Evolutionary conservation across 1,140 invertebrate genomes (phyloP).

Genomic region (Neuroterus valhalla): DNA sequence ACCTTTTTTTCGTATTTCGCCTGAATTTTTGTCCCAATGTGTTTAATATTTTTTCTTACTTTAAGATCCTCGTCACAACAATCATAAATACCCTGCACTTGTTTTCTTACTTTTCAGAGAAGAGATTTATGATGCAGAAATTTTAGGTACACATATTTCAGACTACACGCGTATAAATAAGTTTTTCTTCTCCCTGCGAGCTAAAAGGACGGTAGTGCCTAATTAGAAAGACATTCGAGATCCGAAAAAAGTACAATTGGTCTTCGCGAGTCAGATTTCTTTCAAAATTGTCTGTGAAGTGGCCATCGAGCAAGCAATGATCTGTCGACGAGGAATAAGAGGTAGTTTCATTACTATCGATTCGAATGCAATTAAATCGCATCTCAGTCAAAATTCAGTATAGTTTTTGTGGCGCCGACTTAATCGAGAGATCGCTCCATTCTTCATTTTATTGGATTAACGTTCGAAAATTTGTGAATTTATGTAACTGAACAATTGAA

Average conservation of each 20-base stretch:
- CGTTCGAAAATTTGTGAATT: not conserved
- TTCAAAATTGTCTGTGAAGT: not conserved
- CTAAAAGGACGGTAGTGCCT: constrained; percentile 56
- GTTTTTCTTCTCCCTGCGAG: constrained; percentile 22
- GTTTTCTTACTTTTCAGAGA: not conserved
- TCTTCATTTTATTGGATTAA: not conserved
- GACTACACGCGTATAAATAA: constrained; percentile 31
- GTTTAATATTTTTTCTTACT: constrained; percentile 1
- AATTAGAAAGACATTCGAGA: constrained; percentile 45
- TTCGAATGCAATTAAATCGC: too few species aligned
- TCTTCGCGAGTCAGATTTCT: not conserved
- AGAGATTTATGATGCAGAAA: not conserved
- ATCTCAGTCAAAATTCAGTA: not conserved
- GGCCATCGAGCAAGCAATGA: not conserved
- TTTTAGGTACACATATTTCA: constrained; percentile 5
- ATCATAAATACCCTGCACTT: constrained; percentile 27
- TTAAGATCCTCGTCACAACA: constrained; percentile 2
- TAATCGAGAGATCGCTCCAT: constrained; percentile 8
- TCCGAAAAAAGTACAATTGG: constrained; percentile 38
- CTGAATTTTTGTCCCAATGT: not conserved
- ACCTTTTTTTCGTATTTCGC: constrained; percentile 1
- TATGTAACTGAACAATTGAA: not conserved
- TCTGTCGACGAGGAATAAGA: constrained; percentile 1
- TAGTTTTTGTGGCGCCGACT: constrained; percentile 1
- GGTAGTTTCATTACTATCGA: constrained; percentile 25